Evolutionary conservation across 2,797 vertebrate species (phyloP).

Genomic region (Amniataba percoides): DNA sequence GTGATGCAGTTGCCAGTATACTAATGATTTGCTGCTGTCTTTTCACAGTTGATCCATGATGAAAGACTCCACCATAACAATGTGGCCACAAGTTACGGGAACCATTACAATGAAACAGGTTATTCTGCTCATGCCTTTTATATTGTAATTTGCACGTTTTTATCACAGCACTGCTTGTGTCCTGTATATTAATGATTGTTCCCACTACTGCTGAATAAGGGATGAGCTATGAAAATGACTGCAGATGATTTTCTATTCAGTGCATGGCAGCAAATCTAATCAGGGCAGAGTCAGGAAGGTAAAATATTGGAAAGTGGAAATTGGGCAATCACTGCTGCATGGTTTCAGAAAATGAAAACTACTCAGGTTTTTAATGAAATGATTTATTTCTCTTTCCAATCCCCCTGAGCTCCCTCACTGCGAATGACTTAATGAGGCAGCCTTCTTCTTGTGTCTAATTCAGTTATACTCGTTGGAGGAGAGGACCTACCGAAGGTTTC

Average conservation of each 20-base stretch:
- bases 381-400: conserved; percentile 76
- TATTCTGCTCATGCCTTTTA: conserved; percentile 60
- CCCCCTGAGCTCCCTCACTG: conserved; percentile 67
- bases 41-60: conserved; percentile 80
- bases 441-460: conserved; percentile 81
- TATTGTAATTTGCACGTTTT: conserved; percentile 70
- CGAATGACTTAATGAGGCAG: conserved; percentile 80
- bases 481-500: conserved; percentile 93
- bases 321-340: conserved; percentile 77
- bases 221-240: conserved; percentile 72
- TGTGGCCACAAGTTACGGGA: conserved; percentile 78
- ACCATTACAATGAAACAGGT: conserved; percentile 87
- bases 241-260: conserved; percentile 70
- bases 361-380: conserved; percentile 80
- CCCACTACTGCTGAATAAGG: conserved; percentile 65
- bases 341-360: conserved; percentile 81
- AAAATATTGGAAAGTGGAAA: conserved; percentile 80
- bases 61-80: conserved; percentile 81
- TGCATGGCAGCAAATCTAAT: conserved; percentile 77
- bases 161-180: conserved; percentile 62
- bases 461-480: conserved; percentile 87
- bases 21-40: conserved; percentile 47
- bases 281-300: conserved; percentile 71
- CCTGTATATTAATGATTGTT: conserved; percentile 71
- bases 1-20: not conserved